Conservation (phyloP, 2,113 vertebrate species). For the Cebidichthys violaceus region DNA sequence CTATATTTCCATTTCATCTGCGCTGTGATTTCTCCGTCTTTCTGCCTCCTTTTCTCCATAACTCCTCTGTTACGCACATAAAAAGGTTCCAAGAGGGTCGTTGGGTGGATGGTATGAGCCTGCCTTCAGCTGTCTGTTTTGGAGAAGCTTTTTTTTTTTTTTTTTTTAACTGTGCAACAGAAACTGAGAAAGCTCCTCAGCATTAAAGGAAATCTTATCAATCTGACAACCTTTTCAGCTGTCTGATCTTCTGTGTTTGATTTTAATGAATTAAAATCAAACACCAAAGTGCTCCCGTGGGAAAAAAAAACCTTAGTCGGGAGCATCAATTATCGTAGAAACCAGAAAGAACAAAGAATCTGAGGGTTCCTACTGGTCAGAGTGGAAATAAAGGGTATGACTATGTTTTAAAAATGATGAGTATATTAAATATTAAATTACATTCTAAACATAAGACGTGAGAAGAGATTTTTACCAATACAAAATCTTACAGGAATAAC, state of each 20-base stretch:
- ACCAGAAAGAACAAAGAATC: slow-evolving; percentile 9
- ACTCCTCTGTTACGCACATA: slow-evolving; percentile 47
- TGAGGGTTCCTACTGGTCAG: slow-evolving; percentile 42
- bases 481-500: slow-evolving; percentile 5
- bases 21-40: slow-evolving; percentile 44
- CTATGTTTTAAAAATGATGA: slow-evolving; percentile 39
- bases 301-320: no score
- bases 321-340: no score
- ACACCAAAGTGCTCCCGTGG: slow-evolving; percentile 22
- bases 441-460: slow-evolving; percentile 11
- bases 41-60: slow-evolving; percentile 26
- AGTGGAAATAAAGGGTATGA: slow-evolving; percentile 41
- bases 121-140: slow-evolving; percentile 39
- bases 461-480: background rate
- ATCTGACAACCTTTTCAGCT: slow-evolving; percentile 66
- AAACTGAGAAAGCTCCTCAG: slow-evolving; percentile 36
- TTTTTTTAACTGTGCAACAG: slow-evolving; percentile 16
- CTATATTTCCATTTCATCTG: slow-evolving; percentile 39
- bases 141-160: slow-evolving; percentile 8
- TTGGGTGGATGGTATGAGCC: slow-evolving; percentile 22
- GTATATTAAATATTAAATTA: slow-evolving; percentile 52
- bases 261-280: slow-evolving; percentile 73
- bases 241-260: slow-evolving; percentile 64
- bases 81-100: slow-evolving; percentile 48
- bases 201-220: slow-evolving; percentile 52